Conservation (phyloP, 2,888 invertebrate species). For the Gasteruption jaculator region DNA sequence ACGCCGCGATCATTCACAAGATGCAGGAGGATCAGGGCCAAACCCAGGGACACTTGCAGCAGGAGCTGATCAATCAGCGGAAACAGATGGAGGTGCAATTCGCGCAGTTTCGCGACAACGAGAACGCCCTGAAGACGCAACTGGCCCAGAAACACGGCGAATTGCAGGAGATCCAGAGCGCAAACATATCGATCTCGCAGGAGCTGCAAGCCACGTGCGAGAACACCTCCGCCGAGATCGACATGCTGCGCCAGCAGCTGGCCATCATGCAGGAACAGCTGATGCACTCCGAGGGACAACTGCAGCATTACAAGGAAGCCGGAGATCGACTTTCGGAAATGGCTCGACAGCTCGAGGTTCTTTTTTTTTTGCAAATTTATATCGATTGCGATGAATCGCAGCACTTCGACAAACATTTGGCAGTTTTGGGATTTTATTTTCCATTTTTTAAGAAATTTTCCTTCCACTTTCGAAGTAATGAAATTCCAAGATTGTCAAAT, state of each 20-base stretch:
- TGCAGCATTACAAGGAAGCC: conserved; percentile 52
- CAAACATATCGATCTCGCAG: conserved; percentile 36
- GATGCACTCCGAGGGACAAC: conserved; percentile 42
- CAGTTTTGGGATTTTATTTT: too few species aligned
- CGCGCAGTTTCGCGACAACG: conserved; percentile 58
- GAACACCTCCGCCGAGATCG: conserved; percentile 40
- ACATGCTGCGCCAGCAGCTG: conserved; percentile 40
- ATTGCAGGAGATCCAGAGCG: conserved; percentile 48
- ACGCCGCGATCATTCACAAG: conserved; percentile 53
- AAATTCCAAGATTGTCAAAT: too few species aligned
- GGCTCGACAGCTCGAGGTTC: conserved; percentile 56
- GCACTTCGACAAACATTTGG: too few species aligned
- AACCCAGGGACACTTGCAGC: conserved; percentile 47
- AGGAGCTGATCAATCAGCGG: conserved; percentile 59
- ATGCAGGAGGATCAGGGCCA: conserved; percentile 57
- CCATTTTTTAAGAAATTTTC: too few species aligned
- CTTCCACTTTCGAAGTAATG: too few species aligned
- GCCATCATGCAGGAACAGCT: conserved; percentile 41
- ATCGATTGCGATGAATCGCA: too few species aligned
- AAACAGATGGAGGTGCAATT: conserved; percentile 66
- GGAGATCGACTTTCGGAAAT: conserved; percentile 56
- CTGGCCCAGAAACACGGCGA: conserved; percentile 54
- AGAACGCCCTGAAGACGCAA: conserved; percentile 43
- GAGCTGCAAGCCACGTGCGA: conserved; percentile 45
- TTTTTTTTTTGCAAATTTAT: too few species aligned